Evolutionary conservation across 2,113 vertebrate species (phyloP).

Genomic region (Halcyon senegalensis): DNA sequence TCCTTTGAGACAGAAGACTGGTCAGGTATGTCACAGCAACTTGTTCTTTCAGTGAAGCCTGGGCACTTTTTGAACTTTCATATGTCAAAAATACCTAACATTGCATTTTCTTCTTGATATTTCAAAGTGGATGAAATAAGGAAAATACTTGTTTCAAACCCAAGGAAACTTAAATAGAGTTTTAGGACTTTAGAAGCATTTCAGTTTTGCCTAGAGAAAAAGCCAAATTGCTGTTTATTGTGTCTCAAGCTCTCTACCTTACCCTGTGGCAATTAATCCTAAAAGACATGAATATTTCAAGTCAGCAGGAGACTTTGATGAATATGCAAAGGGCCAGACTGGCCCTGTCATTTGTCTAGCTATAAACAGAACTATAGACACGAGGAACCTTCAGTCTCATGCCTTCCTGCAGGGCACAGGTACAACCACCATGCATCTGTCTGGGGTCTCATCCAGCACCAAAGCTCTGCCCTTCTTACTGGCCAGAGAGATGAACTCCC

Average conservation of each 20-base stretch:
- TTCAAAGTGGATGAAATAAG: background rate
- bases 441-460: background rate
- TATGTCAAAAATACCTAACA: background rate
- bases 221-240: background rate
- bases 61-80: background rate
- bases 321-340: background rate
- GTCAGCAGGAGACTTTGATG: background rate
- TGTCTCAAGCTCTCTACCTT: background rate
- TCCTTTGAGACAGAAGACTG: background rate
- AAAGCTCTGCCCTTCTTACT: background rate
- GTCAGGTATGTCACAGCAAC: background rate
- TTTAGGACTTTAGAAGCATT: background rate
- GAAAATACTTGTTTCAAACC: background rate
- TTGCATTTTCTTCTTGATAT: background rate
- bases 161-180: background rate
- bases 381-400: background rate
- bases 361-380: background rate
- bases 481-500: background rate
- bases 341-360: background rate
- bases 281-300: conserved; percentile 6
- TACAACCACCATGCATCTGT: background rate
- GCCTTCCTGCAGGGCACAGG: background rate
- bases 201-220: background rate
- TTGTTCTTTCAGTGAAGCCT: background rate
- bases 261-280: background rate